These are phyloP conservation scores for Drosophila equinoxialis DNA, from an alignment of 1,140 invertebrate species.

Conservation along the genomic window DNA sequence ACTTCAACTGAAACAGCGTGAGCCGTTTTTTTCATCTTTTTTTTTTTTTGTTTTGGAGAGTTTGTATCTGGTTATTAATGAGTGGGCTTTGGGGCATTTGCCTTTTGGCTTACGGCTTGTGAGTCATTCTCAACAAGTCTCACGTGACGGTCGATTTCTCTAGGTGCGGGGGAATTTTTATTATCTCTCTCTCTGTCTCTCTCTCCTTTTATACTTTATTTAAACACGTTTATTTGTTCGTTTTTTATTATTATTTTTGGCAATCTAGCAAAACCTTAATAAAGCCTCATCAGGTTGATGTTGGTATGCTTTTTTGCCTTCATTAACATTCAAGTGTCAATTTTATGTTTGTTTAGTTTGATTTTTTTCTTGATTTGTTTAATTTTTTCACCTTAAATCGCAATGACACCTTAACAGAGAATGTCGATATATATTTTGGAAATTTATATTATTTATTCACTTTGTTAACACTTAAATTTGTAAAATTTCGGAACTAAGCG, in stretches of 20 bases:
- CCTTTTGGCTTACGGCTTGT: constrained; percentile 8
- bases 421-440: constrained; percentile 13
- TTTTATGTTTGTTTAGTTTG: constrained; percentile 25
- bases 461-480: constrained; percentile 29
- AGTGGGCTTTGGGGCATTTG: constrained; percentile 15
- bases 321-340: constrained; percentile 61
- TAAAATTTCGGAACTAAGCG: constrained; percentile 25
- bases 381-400: constrained; percentile 50
- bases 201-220: constrained; percentile 22
- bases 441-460: constrained; percentile 38
- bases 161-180: constrained; percentile 25
- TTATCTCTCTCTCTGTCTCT: not conserved
- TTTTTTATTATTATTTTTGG: constrained; percentile 25
- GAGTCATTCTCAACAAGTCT: constrained; percentile 40
- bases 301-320: constrained; percentile 45
- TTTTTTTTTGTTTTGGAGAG: too few relatives aligned
- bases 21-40: constrained; percentile 15
- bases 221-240: constrained; percentile 48
- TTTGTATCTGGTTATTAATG: constrained; percentile 32
- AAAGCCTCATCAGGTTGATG: constrained; percentile 50
- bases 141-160: constrained; percentile 49
- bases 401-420: constrained; percentile 34
- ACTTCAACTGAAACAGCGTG: not conserved
- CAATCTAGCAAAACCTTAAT: constrained; percentile 54
- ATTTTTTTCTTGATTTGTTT: constrained; percentile 41